phyloP scores from a whole-genome alignment of 2,113 vertebrate genomes.

The Zapornia atra region DNA sequence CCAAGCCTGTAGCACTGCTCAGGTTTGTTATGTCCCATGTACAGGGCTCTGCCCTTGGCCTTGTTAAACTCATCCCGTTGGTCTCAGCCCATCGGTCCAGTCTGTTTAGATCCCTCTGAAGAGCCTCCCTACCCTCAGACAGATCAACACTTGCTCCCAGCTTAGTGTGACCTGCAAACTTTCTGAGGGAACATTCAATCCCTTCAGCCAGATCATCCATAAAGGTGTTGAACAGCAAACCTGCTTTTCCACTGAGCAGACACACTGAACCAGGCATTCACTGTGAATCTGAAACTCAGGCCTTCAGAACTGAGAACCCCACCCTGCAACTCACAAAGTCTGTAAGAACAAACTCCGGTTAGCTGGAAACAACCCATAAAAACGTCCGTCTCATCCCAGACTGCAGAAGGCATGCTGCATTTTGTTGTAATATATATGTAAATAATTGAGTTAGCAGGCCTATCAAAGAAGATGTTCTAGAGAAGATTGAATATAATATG shows the following conservation, averaged over 20 bases:
- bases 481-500: constrained; percentile 43
- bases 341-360: neutral
- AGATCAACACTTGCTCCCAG: no score
- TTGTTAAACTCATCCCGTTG: no score
- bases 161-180: no score
- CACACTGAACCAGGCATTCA: neutral
- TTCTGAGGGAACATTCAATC: no score
- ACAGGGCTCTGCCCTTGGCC: no score
- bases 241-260: neutral
- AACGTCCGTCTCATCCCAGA: neutral
- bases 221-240: neutral
- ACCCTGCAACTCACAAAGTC: neutral
- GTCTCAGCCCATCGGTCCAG: no score
- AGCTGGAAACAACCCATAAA: neutral
- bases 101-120: no score
- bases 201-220: no score
- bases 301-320: neutral
- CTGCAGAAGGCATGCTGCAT: neutral
- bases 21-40: no score
- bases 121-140: no score
- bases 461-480: constrained; percentile 51
- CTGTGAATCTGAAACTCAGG: neutral
- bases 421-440: constrained; percentile 7
- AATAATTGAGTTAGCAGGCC: constrained; percentile 43
- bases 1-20: no score